Conservation (phyloP, 1,140 invertebrate species). For the Druon quercuslanigerum region DNA sequence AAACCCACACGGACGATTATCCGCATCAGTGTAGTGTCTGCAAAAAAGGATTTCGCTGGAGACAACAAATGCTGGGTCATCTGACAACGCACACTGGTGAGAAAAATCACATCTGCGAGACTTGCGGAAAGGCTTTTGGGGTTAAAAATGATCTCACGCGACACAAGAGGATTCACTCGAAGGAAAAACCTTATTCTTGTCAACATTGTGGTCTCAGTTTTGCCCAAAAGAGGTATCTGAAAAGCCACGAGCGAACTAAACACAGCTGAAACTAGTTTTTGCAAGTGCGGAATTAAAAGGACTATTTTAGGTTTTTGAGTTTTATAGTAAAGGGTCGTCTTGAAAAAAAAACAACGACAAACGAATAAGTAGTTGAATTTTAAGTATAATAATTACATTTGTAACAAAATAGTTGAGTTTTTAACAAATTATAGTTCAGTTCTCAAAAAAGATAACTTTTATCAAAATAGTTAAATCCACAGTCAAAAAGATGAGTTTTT, state of each 20-base stretch:
- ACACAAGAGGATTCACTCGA: slow-evolving; percentile 74
- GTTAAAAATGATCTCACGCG: slow-evolving; percentile 75
- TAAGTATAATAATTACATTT: no score
- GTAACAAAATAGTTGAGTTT: no score
- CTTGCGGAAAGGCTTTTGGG: slow-evolving; percentile 76
- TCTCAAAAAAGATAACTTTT: no score
- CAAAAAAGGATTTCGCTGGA: slow-evolving; percentile 73
- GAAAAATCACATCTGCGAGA: slow-evolving; percentile 73
- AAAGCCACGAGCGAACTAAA: slow-evolving; percentile 67
- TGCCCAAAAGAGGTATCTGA: slow-evolving; percentile 76
- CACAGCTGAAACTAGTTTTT: slow-evolving; percentile 38
- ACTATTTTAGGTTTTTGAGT: no score
- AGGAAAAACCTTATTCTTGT: slow-evolving; percentile 76
- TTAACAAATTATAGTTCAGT: no score
- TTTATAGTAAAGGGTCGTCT: no score
- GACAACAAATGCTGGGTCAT: slow-evolving; percentile 74
- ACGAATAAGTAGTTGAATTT: no score
- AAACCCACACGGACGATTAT: slow-evolving; percentile 74
- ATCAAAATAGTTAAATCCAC: no score
- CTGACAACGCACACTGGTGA: slow-evolving; percentile 72
- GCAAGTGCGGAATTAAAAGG: background rate
- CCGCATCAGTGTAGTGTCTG: slow-evolving; percentile 73
- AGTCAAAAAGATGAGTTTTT: no score
- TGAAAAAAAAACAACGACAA: no score
- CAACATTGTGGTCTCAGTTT: slow-evolving; percentile 77